These are phyloP conservation scores for Ridgeia piscesae DNA, from an alignment of 1,140 invertebrate species.

Conservation along the genomic window DNA sequence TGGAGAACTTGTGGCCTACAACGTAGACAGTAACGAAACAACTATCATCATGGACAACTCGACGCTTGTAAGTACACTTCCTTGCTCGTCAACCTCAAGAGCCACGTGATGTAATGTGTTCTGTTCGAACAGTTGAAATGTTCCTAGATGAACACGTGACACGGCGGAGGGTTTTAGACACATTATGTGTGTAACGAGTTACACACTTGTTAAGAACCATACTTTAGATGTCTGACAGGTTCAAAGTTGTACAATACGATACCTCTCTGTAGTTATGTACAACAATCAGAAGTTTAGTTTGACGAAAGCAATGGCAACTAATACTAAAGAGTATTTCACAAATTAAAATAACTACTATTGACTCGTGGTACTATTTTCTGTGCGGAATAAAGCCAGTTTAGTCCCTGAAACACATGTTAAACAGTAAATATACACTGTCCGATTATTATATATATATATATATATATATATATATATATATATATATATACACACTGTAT, in stretches of 20 bases:
- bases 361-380: too few species aligned
- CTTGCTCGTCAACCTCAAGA: neutral
- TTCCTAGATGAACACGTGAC: neutral
- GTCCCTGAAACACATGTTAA: too few species aligned
- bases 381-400: too few species aligned
- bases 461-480: too few species aligned
- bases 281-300: too few species aligned
- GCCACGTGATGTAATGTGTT: neutral
- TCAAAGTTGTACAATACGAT: neutral
- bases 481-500: too few species aligned
- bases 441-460: too few species aligned
- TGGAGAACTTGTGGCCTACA: constrained; percentile 72
- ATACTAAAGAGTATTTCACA: too few species aligned
- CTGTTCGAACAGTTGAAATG: neutral
- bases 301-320: too few species aligned
- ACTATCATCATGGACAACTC: constrained; percentile 74
- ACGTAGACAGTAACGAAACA: constrained; percentile 70
- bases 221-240: neutral
- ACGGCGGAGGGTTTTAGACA: neutral
- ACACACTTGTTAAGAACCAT: neutral
- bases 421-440: too few species aligned
- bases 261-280: too few species aligned
- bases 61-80: constrained; percentile 74
- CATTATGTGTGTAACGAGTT: neutral
- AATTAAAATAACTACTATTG: too few species aligned